A percentile compares a stretch with the other conserved stretches of the same genome.
Evolutionary conservation across 2,888 invertebrate genomes (phyloP).

Genomic region (Laothoe populi): DNA sequence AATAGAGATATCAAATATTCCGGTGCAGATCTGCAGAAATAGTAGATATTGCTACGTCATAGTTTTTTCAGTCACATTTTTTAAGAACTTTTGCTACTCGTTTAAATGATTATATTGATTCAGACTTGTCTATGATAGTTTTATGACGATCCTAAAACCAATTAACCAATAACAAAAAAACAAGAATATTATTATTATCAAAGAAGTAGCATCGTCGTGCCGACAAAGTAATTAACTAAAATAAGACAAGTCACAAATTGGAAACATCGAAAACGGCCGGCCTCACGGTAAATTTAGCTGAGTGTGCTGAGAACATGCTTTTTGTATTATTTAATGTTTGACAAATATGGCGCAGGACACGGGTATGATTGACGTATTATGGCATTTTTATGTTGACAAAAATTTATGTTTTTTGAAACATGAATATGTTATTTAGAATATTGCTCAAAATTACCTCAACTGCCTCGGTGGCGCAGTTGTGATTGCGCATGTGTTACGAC

Average conservation of each 20-base stretch:
- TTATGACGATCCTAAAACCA: not conserved
- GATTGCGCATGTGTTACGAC: too few relatives aligned
- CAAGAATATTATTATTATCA: not conserved
- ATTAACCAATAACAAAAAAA: not conserved
- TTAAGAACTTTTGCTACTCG: not conserved
- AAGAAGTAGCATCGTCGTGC: slow-evolving; percentile 44
- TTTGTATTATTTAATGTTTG: slow-evolving; percentile 46
- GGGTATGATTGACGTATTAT: slow-evolving; percentile 44
- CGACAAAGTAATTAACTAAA: slow-evolving; percentile 68
- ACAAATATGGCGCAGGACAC: slow-evolving; percentile 48
- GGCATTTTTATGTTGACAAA: slow-evolving; percentile 34
- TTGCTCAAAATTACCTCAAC: too few relatives aligned
- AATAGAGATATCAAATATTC: too few relatives aligned
- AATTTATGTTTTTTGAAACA: slow-evolving; percentile 29
- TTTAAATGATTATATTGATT: not conserved
- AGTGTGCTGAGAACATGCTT: slow-evolving; percentile 15
- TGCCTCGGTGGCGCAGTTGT: too few relatives aligned
- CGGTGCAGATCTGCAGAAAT: not conserved
- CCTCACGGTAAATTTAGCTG: slow-evolving; percentile 25
- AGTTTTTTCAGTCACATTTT: not conserved
- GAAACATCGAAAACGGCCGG: slow-evolving; percentile 45
- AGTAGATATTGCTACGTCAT: too few relatives aligned
- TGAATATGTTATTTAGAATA: not conserved
- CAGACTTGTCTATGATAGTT: not conserved
- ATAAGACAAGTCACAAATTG: slow-evolving; percentile 70